A percentile compares a stretch with the other conserved stretches of the same genome.
Evolutionary conservation across 2,113 vertebrate species (phyloP).

Genomic region (Laticauda colubrina): DNA sequence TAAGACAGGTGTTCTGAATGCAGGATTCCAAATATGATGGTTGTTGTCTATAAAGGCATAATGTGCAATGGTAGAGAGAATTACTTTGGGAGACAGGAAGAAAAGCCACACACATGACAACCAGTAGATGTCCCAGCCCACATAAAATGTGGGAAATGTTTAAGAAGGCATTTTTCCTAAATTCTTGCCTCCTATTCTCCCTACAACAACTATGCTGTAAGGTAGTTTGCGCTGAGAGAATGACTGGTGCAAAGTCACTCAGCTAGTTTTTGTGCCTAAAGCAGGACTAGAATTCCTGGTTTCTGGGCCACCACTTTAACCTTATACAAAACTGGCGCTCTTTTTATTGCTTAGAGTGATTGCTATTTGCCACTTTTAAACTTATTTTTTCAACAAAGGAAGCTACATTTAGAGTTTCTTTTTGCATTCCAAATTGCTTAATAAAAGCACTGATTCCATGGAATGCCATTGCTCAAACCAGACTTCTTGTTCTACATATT

Average conservation of each 20-base stretch:
- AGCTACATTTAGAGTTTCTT: background rate
- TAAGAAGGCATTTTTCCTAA: background rate
- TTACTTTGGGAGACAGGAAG: background rate
- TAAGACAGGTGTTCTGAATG: background rate
- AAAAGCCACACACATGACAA: background rate
- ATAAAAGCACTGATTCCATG: background rate
- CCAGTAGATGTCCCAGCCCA: background rate
- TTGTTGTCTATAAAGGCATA: background rate
- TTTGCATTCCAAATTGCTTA: background rate
- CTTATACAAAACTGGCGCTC: background rate
- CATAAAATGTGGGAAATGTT: background rate
- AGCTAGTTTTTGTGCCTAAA: background rate
- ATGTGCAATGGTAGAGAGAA: background rate
- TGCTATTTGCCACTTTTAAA: background rate
- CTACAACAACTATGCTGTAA: background rate
- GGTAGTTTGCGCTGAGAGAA: background rate
- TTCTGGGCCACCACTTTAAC: background rate
- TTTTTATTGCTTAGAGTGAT: background rate
- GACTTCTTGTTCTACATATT: background rate
- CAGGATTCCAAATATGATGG: background rate
- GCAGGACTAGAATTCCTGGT: background rate
- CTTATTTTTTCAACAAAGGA: background rate
- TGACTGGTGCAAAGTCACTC: background rate
- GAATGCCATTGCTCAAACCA: background rate
- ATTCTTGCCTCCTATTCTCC: background rate